phyloP scores from a whole-genome alignment of 1,140 invertebrate species.

The Melipona quadrifasciata region DNA sequence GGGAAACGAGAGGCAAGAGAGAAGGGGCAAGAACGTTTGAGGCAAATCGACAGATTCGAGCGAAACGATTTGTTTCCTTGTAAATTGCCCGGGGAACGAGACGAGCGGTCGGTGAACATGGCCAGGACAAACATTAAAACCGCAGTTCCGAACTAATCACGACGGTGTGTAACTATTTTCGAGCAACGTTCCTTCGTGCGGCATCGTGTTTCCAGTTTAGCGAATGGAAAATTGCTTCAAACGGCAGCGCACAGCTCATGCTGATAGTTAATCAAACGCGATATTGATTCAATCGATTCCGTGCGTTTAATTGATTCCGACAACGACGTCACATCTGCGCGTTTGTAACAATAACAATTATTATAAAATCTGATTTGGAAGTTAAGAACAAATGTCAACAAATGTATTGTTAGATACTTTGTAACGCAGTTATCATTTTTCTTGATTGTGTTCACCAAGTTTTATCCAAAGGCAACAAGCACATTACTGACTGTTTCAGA shows the following conservation, averaged over 20 bases:
- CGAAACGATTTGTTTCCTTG: slow-evolving; percentile 18
- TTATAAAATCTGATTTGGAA: not conserved
- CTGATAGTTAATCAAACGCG: slow-evolving; percentile 3
- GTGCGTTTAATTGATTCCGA: not conserved
- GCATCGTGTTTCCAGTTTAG: not conserved
- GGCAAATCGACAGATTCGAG: not conserved
- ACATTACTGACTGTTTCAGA: too few species aligned
- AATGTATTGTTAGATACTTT: too few species aligned
- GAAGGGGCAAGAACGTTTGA: not conserved
- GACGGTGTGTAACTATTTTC: slow-evolving; percentile 37
- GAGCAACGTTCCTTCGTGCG: not conserved
- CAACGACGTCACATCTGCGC: not conserved
- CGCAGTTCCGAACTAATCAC: slow-evolving; percentile 45
- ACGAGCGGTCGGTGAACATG: not conserved
- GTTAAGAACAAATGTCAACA: not conserved
- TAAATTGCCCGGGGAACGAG: slow-evolving; percentile 3
- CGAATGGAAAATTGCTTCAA: not conserved
- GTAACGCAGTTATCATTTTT: too few species aligned
- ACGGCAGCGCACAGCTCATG: not conserved
- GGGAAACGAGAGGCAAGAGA: not conserved
- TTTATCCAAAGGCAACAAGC: too few species aligned
- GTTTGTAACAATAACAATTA: not conserved
- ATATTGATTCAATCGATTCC: slow-evolving; percentile 12
- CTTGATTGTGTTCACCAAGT: too few species aligned
- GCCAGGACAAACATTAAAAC: slow-evolving; percentile 43